These are phyloP conservation scores for Brachyopa scutellaris DNA, from an alignment of 2,888 invertebrate species.

Conservation along the genomic window DNA sequence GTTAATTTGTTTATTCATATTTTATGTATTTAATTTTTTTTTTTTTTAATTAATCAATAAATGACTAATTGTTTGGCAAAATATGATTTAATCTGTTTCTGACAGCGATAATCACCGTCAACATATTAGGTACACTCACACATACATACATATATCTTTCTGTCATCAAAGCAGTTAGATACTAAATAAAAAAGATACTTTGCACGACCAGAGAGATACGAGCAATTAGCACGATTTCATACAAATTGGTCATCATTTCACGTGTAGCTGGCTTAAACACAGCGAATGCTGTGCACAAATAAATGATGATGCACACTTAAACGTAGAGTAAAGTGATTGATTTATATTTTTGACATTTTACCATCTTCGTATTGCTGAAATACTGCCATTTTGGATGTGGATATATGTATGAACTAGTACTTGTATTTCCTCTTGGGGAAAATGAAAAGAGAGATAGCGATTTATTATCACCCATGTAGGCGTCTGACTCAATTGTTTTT, in stretches of 20 bases:
- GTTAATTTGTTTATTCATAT: slow-evolving; percentile 4
- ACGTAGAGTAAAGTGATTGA: too few relatives aligned
- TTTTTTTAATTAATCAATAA: slow-evolving; percentile 6
- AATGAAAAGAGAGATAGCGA: not conserved
- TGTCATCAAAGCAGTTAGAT: too few relatives aligned
- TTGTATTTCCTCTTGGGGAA: too few relatives aligned
- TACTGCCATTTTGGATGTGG: not conserved
- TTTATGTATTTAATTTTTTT: too few relatives aligned
- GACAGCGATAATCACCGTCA: slow-evolving; percentile 3
- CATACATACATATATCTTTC: too few relatives aligned
- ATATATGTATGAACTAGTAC: too few relatives aligned
- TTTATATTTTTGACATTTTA: slow-evolving; percentile 3
- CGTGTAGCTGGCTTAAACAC: not conserved
- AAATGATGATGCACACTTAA: too few relatives aligned
- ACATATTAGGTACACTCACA: too few relatives aligned
- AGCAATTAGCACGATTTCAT: not conserved
- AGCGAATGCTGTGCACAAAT: too few relatives aligned
- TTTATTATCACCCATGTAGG: slow-evolving; percentile 13
- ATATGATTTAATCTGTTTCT: slow-evolving; percentile 32
- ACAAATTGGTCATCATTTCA: not conserved
- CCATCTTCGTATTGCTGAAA: not conserved
- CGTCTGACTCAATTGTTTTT: slow-evolving; percentile 31
- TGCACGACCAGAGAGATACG: too few relatives aligned
- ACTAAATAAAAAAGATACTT: too few relatives aligned
- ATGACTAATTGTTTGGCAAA: slow-evolving; percentile 8